Conservation (phyloP, 1,140 invertebrate species). For the Procambarus virginalis region DNA sequence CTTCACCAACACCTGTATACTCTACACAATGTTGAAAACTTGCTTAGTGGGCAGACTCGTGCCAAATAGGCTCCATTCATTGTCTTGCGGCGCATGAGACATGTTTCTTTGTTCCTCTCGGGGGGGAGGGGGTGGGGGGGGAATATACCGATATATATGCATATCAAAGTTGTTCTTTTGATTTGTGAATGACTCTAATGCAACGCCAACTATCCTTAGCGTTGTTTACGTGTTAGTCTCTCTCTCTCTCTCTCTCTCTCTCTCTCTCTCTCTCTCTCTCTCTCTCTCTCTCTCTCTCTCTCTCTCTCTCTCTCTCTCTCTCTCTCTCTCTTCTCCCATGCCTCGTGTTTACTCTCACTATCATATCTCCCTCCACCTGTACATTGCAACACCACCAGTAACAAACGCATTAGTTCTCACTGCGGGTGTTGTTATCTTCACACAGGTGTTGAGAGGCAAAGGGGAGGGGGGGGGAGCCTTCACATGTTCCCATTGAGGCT, state of each 20-base stretch:
- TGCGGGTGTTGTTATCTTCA: not conserved
- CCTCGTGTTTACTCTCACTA: no score
- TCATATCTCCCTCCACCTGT: not conserved
- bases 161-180: no score
- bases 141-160: no score
- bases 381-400: not conserved
- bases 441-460: not conserved
- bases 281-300: not conserved
- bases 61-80: no score
- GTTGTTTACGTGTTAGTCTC: not conserved
- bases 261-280: not conserved
- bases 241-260: not conserved
- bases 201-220: no score
- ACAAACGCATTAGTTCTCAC: not conserved
- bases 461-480: not conserved
- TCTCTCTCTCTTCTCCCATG: not conserved
- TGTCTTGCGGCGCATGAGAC: no score
- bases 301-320: not conserved
- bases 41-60: no score
- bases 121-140: no score
- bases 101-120: no score
- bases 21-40: not conserved
- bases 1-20: constrained; percentile 32
- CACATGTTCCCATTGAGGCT: not conserved
- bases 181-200: no score